Percentiles rank a stretch among this genome's conserved stretches.
These are phyloP conservation scores for Diachrysia chrysitis DNA, from an alignment of 2,888 invertebrate genomes.

Conservation along the genomic window DNA sequence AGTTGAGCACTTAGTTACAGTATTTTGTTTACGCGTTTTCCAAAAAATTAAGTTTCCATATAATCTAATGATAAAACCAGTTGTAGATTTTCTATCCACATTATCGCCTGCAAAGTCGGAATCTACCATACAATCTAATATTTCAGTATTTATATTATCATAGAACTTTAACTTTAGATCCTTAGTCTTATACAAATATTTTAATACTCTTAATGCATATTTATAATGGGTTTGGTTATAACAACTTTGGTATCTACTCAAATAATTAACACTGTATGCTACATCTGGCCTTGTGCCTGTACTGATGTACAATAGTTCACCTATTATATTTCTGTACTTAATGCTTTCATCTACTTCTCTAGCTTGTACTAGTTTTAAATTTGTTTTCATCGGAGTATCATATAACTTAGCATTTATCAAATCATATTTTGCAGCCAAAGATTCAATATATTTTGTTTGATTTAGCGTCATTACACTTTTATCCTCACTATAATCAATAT, in stretches of 20 bases:
- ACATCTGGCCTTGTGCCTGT: constrained; percentile 66
- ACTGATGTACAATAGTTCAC: constrained; percentile 63
- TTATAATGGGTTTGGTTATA: constrained; percentile 58
- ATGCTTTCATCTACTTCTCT: constrained; percentile 45
- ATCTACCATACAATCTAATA: too few relatives aligned
- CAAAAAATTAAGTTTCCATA: constrained; percentile 65
- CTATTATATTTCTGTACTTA: constrained; percentile 62
- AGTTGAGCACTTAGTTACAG: constrained; percentile 59
- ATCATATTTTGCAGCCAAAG: constrained; percentile 52
- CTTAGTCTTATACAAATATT: too few relatives aligned
- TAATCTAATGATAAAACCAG: constrained; percentile 67
- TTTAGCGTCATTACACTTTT: constrained; percentile 55
- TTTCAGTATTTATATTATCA: too few relatives aligned
- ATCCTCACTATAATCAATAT: constrained; percentile 61
- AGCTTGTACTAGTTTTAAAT: constrained; percentile 51
- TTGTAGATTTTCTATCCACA: constrained; percentile 53
- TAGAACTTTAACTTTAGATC: too few relatives aligned
- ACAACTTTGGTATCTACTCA: constrained; percentile 68
- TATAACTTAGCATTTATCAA: constrained; percentile 59
- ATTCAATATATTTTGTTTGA: constrained; percentile 56
- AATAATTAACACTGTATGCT: constrained; percentile 64
- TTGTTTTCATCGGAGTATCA: constrained; percentile 55
- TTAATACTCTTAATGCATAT: constrained; percentile 42
- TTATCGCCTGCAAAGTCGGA: constrained; percentile 61
- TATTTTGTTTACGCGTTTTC: constrained; percentile 66